Base-by-base conservation (phyloP, 2,797 vertebrate species). In the Sebastes hopkinsi region DNA sequence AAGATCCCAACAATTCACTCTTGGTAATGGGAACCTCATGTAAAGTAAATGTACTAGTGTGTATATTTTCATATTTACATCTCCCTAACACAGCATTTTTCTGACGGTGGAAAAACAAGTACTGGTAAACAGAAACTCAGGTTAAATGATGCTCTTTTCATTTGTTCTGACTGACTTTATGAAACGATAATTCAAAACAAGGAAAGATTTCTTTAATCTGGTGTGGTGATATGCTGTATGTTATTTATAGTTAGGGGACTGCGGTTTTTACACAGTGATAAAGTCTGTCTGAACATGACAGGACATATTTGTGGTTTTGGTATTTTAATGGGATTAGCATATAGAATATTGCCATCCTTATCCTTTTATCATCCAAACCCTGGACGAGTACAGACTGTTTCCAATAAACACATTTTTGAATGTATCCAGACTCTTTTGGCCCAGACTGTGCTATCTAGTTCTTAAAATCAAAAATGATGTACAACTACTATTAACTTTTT, bases 61-160 rank as follows among this genome's bases (percentile, higher is more conserved):
- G 22, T 38, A 29, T 50, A 34, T 72, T 68, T 72, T 78, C 9
- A 54, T 62, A 81, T 79, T 85, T 70, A 76, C 64, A 74, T 34
- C 60, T 25, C 25, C 13, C 23, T 27, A 18, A 67, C 30, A 5
- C 29, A 0, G 20, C 38, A 38, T 58, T 72, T 72, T 58, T 64
- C 23, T 30, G 42, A 1, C 7, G 6, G 9, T 61, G 42, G 34
- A 74, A 34, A 22, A 64, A 52, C 4, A 50, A 18, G 46, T 5
- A 11, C 20, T n/a, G 20, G 22, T 18, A 29, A 42, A 70, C 34
- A 58, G 64, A 66, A 56, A 50, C 34, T 25, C 14, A 3, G 60
- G 11, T 54, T 54, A 62, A 29, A 6, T 14, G 2, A 69, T 27
- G 3, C 25, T 23, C 11, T 65, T 69, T 52, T 16, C 60, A 25